Evolutionary conservation across 2,113 vertebrate species (phyloP), one percentile per base, ranked within the genome.

Genomic region (Oenanthe oenanthe): DNA sequence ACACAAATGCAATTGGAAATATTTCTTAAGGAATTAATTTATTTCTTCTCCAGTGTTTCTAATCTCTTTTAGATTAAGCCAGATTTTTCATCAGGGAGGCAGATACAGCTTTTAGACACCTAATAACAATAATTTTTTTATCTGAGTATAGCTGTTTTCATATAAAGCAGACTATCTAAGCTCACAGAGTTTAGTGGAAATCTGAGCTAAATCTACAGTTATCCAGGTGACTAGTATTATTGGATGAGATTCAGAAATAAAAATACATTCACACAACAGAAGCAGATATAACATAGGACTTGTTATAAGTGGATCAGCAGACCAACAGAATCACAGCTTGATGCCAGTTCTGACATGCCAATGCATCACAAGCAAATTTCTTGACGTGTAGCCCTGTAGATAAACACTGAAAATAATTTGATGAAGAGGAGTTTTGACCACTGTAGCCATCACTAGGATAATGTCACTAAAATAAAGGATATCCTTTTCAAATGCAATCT

Each of bases 321-420:
- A 67, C 1, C 0, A 0, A 15, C 20, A 26, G 26, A 60, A 28
- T 34, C 34, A 61, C 8, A 75, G 7, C 4, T 21, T 76, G 32
- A 54, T 62, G 43, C 5, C 17, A 65, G 16, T 32, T 48, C 12
- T 54, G 29, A 19, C 60, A 50, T n/a, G 5, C 24, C 42, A 22
- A 8, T 58, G 6, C 26, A 28, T 24, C 18, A 45, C 16, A 66
- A 20, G 9, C 3, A 80, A 70, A 53, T 38, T 45, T 74, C 31
- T 58, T 28, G 20, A 80, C 13, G 3, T 3, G 24, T 20, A 54
- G 67, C 4, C 21, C 2, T 36, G 7, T 50, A 31, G 12, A 50
- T 45, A 31, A 56, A 8, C 26, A 50, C 1, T 42, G 8, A 76
- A 56, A 2, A 5, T 32, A 60, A 36, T 65, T 51, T 51, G 7